Percentiles rank a stretch among this genome's conserved stretches.
These are phyloP conservation scores for Platysternon megacephalum DNA, from an alignment of 2,113 vertebrate species.

Conservation along the genomic window DNA sequence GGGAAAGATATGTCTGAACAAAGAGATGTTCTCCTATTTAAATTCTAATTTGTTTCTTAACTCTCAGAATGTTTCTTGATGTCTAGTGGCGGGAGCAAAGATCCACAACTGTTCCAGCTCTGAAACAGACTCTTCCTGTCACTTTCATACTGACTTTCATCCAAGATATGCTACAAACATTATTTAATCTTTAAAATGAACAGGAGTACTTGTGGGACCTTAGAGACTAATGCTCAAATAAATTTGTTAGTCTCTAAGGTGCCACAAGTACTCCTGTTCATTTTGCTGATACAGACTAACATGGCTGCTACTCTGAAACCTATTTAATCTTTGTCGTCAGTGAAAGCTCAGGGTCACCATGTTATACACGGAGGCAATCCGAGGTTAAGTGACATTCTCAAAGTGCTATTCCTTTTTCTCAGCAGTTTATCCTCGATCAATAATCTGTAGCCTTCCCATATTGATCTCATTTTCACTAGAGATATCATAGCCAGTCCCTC, in stretches of 20 bases:
- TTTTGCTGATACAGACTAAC: too few relatives aligned
- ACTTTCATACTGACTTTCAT: not conserved
- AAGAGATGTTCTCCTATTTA: not conserved
- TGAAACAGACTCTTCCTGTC: not conserved
- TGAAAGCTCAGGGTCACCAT: too few relatives aligned
- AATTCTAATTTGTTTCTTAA: not conserved
- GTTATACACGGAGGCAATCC: too few relatives aligned
- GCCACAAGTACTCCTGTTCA: too few relatives aligned
- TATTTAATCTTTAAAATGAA: too few relatives aligned
- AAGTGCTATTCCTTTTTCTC: not conserved
- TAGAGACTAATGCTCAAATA: too few relatives aligned
- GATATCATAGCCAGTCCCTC: not conserved
- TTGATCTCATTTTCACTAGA: not conserved
- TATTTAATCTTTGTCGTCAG: too few relatives aligned
- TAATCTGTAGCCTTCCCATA: not conserved
- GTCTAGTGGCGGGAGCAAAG: not conserved
- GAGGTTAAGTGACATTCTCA: too few relatives aligned
- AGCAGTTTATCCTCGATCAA: not conserved
- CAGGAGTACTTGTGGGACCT: too few relatives aligned
- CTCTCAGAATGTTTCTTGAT: not conserved
- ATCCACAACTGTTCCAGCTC: not conserved
- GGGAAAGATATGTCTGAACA: not conserved
- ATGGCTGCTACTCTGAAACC: too few relatives aligned
- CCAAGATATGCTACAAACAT: too few relatives aligned
- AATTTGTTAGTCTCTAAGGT: too few relatives aligned